Evolutionary conservation across 2,797 vertebrate genomes (phyloP), one percentile per base, ranked within the genome.

Genomic region (Sardinella longiceps): DNA sequence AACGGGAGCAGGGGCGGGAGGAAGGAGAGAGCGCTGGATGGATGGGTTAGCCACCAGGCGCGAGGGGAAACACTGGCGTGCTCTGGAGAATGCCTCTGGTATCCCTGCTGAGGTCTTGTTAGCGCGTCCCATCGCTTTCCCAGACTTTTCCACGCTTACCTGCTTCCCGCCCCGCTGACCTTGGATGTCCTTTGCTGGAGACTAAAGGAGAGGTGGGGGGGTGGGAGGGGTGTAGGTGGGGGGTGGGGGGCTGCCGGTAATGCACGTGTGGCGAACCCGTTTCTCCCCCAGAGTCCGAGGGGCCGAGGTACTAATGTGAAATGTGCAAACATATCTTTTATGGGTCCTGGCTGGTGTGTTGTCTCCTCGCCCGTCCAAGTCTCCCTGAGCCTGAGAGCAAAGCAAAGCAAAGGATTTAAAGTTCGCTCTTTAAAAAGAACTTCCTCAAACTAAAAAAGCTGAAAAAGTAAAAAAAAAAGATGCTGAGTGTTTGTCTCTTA

Each of bases 401-500:
- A 87, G 56, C 85, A 87, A 86, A 87, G n/a, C 87, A 85, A 87
- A 86, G 18, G 7, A 81, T 90, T 88, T 90, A 80, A 88, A 88
- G 85, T 87, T n/a, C n/a, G 86, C 86, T 84, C 86, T 83, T 87
- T 83, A 83, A 88, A 86, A 91, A 88, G 7, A 85, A 90, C 90
- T 92, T 91, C 91, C 93, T 90, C 80, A n/a, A 45, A 88, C 74
- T 56, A 82, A 83, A 83, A 83, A 80, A 53, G 46, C 46, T 11
- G 83, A 77, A 82, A 66, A 87, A 43, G 84, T 82, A 77, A 82
- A 66, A 87, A 43, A 83, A 83, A 87, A 83, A 84, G 9, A 53
- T 50, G 80, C 48, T 87, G 20, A 74, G 82, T 77, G 84, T 43
- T 86, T 80, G 83, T 86, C 60, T 89, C 80, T 83, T 88, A 86